Evolutionary conservation across 2,888 invertebrate species (phyloP), one percentile per base, ranked within the genome.

Genomic region (Stenchaetothrips biformis): DNA sequence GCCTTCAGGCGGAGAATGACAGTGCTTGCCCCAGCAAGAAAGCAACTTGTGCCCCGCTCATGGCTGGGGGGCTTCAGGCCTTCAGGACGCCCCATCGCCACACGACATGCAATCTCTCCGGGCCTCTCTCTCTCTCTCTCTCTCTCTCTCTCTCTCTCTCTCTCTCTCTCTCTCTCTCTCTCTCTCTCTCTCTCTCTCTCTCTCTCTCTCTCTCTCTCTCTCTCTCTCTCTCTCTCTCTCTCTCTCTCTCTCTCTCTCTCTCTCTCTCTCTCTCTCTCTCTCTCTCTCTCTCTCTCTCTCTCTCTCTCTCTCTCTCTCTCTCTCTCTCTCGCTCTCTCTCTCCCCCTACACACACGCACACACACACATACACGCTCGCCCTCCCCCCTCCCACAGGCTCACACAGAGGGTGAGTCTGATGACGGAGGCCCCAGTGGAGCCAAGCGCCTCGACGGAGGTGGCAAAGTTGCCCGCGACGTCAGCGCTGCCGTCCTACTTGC

Each of bases 181-280:
- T 9, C 59, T 59, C 59, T 59, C 59, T 59, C 59, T 59, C 16
- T 13, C 59, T 59, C 53, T 59, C 59, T 59, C 53, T 8, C 8
- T 53, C 53, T 53, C 53, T 53, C 53, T 8, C 53, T 53, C 53
- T 2, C 53, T 53, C 53, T 53, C 53, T n/a, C n/a, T n/a, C n/a
- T n/a, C n/a, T 49, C 80, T 74, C 77, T 37, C 48, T 77, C 80
- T 37, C 48, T 21, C 77, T 80, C 74, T 47, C 74, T 11, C 53
- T 48, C 8, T 8, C 27, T 49, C 7, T 9, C 53, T 8, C 8
- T 49, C 79, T 37, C 7, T 49, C 79, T 79, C 79, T 7, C 27
- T 37, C 78, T 78, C 78, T 16, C 18, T 16, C 47, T 78, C 78
- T 78, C 47, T 7, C 47, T 78, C 8, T 78, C 47, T 16, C 47